Evolutionary conservation across 2,888 invertebrate species (phyloP).

Genomic region (Andricus curvator): DNA sequence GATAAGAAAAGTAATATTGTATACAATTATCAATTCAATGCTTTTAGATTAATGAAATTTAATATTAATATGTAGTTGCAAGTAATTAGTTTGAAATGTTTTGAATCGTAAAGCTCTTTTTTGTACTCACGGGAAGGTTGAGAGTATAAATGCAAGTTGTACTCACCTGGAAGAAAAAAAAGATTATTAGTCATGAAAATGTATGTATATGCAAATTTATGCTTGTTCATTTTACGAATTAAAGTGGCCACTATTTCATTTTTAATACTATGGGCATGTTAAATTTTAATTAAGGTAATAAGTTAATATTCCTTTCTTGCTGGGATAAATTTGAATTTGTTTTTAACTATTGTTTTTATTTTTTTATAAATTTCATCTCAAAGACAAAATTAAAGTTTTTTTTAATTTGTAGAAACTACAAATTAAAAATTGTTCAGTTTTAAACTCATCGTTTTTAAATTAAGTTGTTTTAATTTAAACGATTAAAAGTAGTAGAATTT

Average conservation of each 20-base stretch:
- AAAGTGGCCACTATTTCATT: conserved; percentile 7
- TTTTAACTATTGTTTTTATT: not conserved
- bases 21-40: too few relatives aligned
- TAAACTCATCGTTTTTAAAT: too few relatives aligned
- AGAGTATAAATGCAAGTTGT: not conserved
- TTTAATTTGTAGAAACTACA: too few relatives aligned
- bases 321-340: not conserved
- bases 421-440: too few relatives aligned
- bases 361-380: not conserved
- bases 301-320: not conserved
- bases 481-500: too few relatives aligned
- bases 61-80: not conserved
- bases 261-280: not conserved
- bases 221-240: not conserved
- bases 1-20: too few relatives aligned
- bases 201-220: not conserved
- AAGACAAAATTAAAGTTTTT: too few relatives aligned
- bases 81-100: not conserved
- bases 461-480: too few relatives aligned
- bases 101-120: not conserved
- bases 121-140: conserved; percentile 1
- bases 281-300: not conserved
- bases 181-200: not conserved
- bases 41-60: not conserved
- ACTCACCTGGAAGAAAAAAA: conserved; percentile 6